Evolutionary conservation across 53 echinoderm and acorn worm species (phyloP), one percentile per base, ranked within the genome.

Genomic region (Mesocentrotus franciscanus): DNA sequence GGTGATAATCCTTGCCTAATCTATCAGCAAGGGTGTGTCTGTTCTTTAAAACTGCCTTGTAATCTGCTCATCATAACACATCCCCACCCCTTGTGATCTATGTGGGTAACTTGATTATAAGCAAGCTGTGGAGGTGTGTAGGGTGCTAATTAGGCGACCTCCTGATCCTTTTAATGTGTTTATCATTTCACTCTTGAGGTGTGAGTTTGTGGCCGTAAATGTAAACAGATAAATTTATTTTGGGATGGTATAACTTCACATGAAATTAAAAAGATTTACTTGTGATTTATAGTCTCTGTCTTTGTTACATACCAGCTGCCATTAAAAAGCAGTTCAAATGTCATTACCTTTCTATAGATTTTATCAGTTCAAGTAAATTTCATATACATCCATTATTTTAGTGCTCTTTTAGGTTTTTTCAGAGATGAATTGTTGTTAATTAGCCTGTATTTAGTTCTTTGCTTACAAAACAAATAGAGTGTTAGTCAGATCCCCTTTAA

Each of bases 101-200:
- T n/a, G 87, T 57, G 87, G 27, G n/a, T 87, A 87, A 87, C n/a
- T 87, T 87, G 87, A 87, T 87, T 87, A 87, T n/a, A 30, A 87
- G 57, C 74, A 58, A n/a, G n/a, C 87, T 4, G 14, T 15, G 29
- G 57, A 84, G 87, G 75, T 12, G 75, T n/a, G 75, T 75, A 29
- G 75, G 87, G 59, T 57, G 58, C 20, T 87, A 87, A 87, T 87
- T 87, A 58, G 29, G 55, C 57, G 14, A 57, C n/a, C 58, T 85
- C 58, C 57, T n/a, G 87, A 11, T 12, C 11, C 84, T 24, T 9
- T 4, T 84, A 17, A 84, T 20, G 42, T 84, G 42, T 49, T 84
- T 49, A 83, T 49, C 83, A 83, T 30, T 66, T 75, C 33, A 76
- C 13, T 81, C 34, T 13, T 81, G 18, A 33, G 22, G 39, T 81